Percentiles rank a stretch among this genome's conserved stretches.
These are phyloP conservation scores for Apostichopus californicus DNA, from an alignment of 35 echinoderm and acorn worm genomes.

Conservation along the genomic window DNA sequence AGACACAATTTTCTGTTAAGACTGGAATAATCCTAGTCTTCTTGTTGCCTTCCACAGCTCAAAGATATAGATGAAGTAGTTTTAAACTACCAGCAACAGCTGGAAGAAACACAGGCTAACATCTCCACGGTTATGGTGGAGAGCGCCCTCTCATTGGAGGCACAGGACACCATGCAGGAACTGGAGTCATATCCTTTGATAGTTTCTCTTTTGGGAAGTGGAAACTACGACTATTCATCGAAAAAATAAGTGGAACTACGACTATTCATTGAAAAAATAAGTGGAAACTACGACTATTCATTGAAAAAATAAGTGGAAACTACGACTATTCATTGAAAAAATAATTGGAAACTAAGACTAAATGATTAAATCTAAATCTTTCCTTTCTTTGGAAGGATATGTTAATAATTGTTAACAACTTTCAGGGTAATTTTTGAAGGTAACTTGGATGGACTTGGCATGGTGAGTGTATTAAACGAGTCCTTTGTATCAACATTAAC, in stretches of 20 bases:
- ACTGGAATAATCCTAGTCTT: no score
- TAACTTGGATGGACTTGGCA: no score
- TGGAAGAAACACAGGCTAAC: constrained; percentile 30
- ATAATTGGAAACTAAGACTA: no score
- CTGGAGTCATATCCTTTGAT: constrained; percentile 49
- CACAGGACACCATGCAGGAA: not conserved
- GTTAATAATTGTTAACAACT: no score
- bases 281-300: not conserved
- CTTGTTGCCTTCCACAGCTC: not conserved
- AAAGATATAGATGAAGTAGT: constrained; percentile 8
- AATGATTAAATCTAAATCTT: not conserved
- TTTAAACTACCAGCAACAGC: not conserved
- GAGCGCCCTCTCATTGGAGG: not conserved
- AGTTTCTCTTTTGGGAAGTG: not conserved
- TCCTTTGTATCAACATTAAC: no score
- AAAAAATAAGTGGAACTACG: not conserved
- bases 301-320: not conserved
- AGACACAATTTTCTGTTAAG: no score
- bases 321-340: not conserved
- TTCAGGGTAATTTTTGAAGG: no score
- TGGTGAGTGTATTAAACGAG: no score
- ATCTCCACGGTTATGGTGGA: constrained; percentile 32
- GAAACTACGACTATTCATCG: not conserved
- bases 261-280: not conserved
- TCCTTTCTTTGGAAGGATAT: no score